Base-by-base conservation (phyloP, 2,888 invertebrate genomes). In the Diaperis boleti region DNA sequence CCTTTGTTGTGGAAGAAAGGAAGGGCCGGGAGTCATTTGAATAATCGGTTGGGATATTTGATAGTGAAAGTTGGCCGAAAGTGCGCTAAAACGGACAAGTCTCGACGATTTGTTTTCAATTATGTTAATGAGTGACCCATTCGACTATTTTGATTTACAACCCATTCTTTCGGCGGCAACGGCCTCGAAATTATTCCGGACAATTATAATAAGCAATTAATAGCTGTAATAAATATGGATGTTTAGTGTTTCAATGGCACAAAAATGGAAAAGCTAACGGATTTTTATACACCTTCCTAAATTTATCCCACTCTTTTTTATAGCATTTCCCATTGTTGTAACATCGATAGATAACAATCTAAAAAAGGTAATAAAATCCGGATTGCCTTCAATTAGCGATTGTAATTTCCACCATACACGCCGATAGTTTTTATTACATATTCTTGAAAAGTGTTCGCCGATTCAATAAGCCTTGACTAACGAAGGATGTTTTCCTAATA, bases 401-500 rank as follows among this genome's bases (percentile, higher is more conserved):
- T 10, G 5, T 44, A 22, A 20, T 20, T 20, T 20, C 26, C 10
- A 44, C 29, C 15, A 11, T 45, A 29, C 31, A 50, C 22, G 20
- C 39, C 26, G 39, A 39, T 52, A 41, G 39, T 54, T 54, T 54
- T 54, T 54, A 39, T 39, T 26, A 29, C 15, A n/a, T n/a, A n/a
- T n/a, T n/a, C 44, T 33, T 15, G 42, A 44, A 44, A 44, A 17
- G 20, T 50, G 37, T 20, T 18, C 18, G 41, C 54, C 18, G 11
- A 52, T 42, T 29, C 60, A 60, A 60, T 60, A 60, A 44, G 22
- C 22, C 60, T 52, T 60, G 60, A 60, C 60, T 60, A 60, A 60
- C 60, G 60, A 60, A 60, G 41, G 13, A 31, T 59, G 15, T 49
- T 49, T 37, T 59, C 18, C 42, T 52, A 60, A 59, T 35, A 59